phyloP scores from a whole-genome alignment of 2,888 invertebrate genomes.

The Parnassius glacialis region DNA sequence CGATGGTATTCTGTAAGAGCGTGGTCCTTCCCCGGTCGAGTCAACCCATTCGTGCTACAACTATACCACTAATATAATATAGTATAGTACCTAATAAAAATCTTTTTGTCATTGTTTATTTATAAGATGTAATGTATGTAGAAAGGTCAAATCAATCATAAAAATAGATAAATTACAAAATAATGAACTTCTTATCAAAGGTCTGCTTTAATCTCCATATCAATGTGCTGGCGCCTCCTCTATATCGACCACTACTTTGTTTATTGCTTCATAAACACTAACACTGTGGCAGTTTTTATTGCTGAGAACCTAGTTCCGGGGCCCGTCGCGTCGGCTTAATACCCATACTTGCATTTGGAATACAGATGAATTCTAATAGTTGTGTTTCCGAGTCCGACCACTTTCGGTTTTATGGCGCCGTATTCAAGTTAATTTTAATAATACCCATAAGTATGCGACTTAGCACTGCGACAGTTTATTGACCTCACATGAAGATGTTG shows the following conservation, averaged over 20 bases:
- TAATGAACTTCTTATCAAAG: conserved; percentile 18
- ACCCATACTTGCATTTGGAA: conserved; percentile 55
- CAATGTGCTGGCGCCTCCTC: conserved; percentile 33
- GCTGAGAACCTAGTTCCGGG: conserved; percentile 60
- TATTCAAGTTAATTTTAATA: conserved; percentile 4
- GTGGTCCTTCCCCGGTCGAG: no score
- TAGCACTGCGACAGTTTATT: background rate
- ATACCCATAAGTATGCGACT: background rate
- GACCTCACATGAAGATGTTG: background rate
- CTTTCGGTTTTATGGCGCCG: conserved; percentile 39
- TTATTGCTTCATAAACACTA: conserved; percentile 73
- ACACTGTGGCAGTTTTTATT: conserved; percentile 72
- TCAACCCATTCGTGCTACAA: no score
- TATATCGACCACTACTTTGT: conserved; percentile 64
- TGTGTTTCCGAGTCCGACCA: conserved; percentile 36
- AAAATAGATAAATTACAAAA: conserved; percentile 16
- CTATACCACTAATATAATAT: no score
- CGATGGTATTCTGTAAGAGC: no score
- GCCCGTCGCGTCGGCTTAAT: conserved; percentile 59
- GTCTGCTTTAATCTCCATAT: conserved; percentile 10
- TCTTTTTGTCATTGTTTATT: no score
- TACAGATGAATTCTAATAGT: conserved; percentile 51
- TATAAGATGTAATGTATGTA: background rate
- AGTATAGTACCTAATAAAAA: no score
- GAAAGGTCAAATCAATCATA: conserved; percentile 2